Conservation (phyloP, 2,888 invertebrate species). For the Andrena haemorrhoa region DNA sequence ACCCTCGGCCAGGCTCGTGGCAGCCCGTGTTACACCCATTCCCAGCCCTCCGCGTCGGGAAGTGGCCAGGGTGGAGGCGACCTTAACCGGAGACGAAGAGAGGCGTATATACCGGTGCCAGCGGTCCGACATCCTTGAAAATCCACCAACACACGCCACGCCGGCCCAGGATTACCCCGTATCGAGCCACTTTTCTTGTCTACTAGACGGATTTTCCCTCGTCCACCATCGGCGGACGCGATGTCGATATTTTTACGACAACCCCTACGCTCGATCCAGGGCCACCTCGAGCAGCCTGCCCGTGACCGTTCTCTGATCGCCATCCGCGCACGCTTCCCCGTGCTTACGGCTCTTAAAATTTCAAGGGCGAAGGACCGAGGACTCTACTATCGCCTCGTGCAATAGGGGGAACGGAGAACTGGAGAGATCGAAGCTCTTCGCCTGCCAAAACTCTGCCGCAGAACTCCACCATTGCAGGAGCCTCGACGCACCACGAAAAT, state of each 20-base stretch:
- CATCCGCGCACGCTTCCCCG: not conserved
- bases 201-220: slow-evolving; percentile 43
- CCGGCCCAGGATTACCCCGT: slow-evolving; percentile 59
- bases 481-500: not conserved
- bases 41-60: slow-evolving; percentile 50
- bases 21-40: slow-evolving; percentile 71
- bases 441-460: not conserved
- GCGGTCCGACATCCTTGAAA: slow-evolving; percentile 51
- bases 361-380: not conserved
- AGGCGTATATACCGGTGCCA: slow-evolving; percentile 29
- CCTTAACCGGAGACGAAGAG: slow-evolving; percentile 41
- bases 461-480: not conserved
- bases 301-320: not conserved
- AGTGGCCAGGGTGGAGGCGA: slow-evolving; percentile 39
- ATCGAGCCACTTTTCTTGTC: slow-evolving; percentile 56
- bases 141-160: slow-evolving; percentile 49
- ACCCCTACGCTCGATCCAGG: slow-evolving; percentile 15
- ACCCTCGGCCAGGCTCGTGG: slow-evolving; percentile 56
- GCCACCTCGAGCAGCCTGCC: not conserved
- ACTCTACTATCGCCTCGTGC: not conserved
- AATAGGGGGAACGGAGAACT: not conserved
- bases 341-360: slow-evolving; percentile 12
- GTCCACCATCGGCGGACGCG: not conserved
- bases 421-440: not conserved
- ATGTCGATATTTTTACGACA: slow-evolving; percentile 43